Base-by-base conservation (phyloP, 2,888 invertebrate species). In the Himalopsyche tibetana region DNA sequence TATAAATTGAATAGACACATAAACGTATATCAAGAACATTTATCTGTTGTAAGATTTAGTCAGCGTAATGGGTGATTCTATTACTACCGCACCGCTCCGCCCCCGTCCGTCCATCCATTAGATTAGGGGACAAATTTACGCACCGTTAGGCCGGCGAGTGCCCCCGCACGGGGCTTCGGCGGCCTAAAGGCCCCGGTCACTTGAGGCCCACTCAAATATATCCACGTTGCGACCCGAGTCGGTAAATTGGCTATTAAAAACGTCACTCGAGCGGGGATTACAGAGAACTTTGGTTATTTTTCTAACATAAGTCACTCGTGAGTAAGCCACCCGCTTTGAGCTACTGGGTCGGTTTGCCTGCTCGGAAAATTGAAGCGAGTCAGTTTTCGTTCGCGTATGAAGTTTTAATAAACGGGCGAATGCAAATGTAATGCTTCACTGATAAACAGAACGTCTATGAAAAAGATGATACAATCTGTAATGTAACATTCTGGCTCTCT, bases 161-260 rank as follows among this genome's bases (percentile, higher is more conserved):
- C 55, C 28, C 55, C 55, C 63, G 56, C 55, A 63, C 63, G 51
- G 80, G 85, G 36, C 79, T 81, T 51, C 51, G 51, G 51, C 51
- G 51, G 51, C 51, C 80, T 28, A 63, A 63, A 63, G 83, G 79
- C 80, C 86, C 63, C 79, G 86, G 86, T 84, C 86, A 84, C 86
- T 86, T 80, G 79, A 84, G 82, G 51, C 81, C 83, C 69, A 56
- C 55, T 55, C 55, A 81, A 81, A 42, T 51, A 86, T 83, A 86
- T 83, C 86, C 55, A 55, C 83, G 40, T 4, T 17, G 80, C 8
- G 80, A 40, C 42, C 80, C 80, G 80, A 19, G 17, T 80, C 51
- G 38, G 82, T 82, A 85, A 86, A 86, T 86, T 86, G 85, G 85
- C 85, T 86, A 86, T 86, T 86, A 86, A 83, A 83, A 86, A 86